Conservation (phyloP, 2,113 vertebrate species). For the Cyanoderma ruficeps region DNA sequence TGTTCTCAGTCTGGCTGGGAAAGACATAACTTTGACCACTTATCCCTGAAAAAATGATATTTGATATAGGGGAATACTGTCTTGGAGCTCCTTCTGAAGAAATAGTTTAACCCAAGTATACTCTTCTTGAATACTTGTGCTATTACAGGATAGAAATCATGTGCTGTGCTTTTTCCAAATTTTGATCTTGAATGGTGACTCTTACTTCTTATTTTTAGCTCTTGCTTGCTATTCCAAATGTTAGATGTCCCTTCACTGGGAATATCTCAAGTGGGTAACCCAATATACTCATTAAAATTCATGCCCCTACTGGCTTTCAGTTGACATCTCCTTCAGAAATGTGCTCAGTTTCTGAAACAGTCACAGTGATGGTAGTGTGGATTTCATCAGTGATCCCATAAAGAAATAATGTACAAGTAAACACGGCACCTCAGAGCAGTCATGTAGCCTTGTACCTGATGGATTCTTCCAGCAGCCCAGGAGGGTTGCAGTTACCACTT, state of each 20-base stretch:
- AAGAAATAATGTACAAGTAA: neutral
- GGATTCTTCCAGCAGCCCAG: neutral
- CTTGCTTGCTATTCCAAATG: neutral
- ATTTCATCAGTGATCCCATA: neutral
- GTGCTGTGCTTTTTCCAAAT: neutral
- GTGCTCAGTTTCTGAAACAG: neutral
- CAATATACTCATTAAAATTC: neutral
- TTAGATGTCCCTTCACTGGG: neutral
- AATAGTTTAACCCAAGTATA: neutral
- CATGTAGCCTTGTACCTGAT: neutral
- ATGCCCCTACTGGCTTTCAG: neutral
- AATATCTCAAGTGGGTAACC: conserved; percentile 1
- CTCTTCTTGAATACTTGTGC: neutral
- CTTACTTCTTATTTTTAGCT: conserved; percentile 17
- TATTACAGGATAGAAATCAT: neutral
- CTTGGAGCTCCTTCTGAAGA: neutral
- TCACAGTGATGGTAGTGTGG: neutral
- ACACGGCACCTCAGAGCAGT: fast-evolving
- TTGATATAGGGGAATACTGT: neutral
- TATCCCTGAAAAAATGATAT: neutral
- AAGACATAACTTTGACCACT: neutral
- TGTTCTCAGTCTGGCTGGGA: neutral
- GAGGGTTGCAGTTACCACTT: neutral
- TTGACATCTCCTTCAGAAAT: neutral
- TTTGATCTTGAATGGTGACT: neutral